These are phyloP conservation scores for Micropterix aruncella DNA, from an alignment of 2,888 invertebrate species.

Conservation along the genomic window DNA sequence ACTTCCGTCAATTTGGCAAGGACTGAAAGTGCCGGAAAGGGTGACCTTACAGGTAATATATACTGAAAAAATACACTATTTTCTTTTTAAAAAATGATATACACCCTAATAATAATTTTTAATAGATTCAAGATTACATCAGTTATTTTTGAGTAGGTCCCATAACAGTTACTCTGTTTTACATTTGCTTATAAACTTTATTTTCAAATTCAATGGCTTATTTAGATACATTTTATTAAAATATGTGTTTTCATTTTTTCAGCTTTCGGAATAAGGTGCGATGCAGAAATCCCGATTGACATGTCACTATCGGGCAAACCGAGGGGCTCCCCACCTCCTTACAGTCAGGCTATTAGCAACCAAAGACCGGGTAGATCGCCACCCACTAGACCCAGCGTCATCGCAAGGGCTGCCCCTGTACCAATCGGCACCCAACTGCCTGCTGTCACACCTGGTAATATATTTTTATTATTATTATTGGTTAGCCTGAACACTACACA, in stretches of 20 bases:
- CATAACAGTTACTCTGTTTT: too few species aligned
- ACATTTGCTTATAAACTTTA: too few species aligned
- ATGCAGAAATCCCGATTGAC: slow-evolving; percentile 43
- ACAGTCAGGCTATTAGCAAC: slow-evolving; percentile 29
- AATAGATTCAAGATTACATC: too few species aligned
- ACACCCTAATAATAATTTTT: too few species aligned
- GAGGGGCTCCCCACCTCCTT: slow-evolving; percentile 46
- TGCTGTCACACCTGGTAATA: not conserved
- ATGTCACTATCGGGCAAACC: slow-evolving; percentile 37
- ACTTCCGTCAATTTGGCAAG: slow-evolving; percentile 26
- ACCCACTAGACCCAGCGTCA: slow-evolving; percentile 44
- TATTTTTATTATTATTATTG: too few species aligned
- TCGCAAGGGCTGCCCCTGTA: slow-evolving; percentile 35
- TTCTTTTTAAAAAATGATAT: not conserved
- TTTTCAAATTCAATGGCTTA: too few species aligned
- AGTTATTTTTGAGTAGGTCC: too few species aligned
- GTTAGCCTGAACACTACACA: too few species aligned
- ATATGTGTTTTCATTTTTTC: slow-evolving; percentile 1
- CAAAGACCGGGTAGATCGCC: not conserved
- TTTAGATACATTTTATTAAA: not conserved
- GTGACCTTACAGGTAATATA: slow-evolving; percentile 4
- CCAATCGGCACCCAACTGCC: slow-evolving; percentile 6
- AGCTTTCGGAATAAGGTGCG: slow-evolving; percentile 14
- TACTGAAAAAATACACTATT: not conserved
- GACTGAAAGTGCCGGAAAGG: slow-evolving; percentile 23